phyloP scores from a whole-genome alignment of 2,797 vertebrate genomes.

The Lerista edwardsae region DNA sequence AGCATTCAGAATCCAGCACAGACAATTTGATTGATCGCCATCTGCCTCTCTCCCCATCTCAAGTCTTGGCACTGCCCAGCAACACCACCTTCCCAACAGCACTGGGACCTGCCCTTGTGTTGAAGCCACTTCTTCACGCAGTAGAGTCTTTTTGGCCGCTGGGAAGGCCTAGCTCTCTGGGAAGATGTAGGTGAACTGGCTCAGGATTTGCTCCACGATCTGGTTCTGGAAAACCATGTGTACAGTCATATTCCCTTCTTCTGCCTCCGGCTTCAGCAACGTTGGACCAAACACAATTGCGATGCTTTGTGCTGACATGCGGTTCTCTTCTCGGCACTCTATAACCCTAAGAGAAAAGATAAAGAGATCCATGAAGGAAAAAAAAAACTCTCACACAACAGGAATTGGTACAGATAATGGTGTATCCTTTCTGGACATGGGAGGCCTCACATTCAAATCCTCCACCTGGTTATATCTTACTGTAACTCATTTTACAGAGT shows the following conservation, averaged over 20 bases:
- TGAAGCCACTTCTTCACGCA: not conserved
- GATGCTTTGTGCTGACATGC: constrained; percentile 91
- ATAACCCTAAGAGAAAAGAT: constrained; percentile 79
- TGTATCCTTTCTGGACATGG: not conserved
- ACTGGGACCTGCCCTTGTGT: not conserved
- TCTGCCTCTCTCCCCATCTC: not conserved
- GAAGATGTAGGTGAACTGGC: constrained; percentile 84
- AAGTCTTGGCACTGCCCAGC: not conserved
- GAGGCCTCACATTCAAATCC: not conserved
- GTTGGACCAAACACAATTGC: constrained; percentile 96
- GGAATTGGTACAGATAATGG: not conserved
- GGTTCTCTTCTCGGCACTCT: constrained; percentile 84
- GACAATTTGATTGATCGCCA: constrained; percentile 3
- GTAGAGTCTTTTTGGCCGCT: not conserved
- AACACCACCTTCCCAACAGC: constrained; percentile 8
- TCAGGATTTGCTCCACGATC: constrained; percentile 92
- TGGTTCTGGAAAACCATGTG: constrained; percentile 97
- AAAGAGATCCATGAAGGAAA: not conserved
- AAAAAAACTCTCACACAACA: not conserved
- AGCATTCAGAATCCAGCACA: not conserved
- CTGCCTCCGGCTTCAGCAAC: constrained; percentile 84
- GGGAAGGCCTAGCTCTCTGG: constrained; percentile 56
- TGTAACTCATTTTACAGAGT: not conserved
- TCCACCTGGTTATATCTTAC: not conserved
- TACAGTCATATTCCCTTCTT: constrained; percentile 88